Base-by-base conservation (phyloP, 1,140 invertebrate species). In the Trypoxylus dichotomus region DNA sequence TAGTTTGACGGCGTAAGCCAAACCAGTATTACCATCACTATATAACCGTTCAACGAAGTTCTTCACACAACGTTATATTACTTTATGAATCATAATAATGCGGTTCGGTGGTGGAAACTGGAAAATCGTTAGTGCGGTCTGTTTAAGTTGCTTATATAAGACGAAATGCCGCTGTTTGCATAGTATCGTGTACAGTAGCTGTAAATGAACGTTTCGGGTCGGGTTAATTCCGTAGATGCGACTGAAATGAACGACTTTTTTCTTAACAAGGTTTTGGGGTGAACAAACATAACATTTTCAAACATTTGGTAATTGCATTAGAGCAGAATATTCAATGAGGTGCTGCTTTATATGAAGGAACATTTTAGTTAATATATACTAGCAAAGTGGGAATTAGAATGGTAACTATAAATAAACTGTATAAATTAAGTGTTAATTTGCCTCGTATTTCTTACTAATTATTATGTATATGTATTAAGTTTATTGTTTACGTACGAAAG, bases 11-110 rank as follows among this genome's bases (percentile, higher is more conserved):
- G 60, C 21, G 60, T 63, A 63, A 24, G 60, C 60, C 60, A 27
- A 63, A 63, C 21, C 21, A 63, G 60, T n/a, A 63, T 24, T 63
- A 63, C 60, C 60, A 63, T 63, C 60, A 47, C 43, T 63, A 25
- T 25, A 63, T 63, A 63, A 63, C 60, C 25, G 21, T 63, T 63
- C 21, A 19, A 21, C 25, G 21, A 63, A 63, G 60, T 11, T 11
- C 25, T 24, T 63, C 19, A 63, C 10, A 63, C 5, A 19, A 27
- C 21, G 5, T 19, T 63, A 63, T 63, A 25, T 25, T 63, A 63
- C 60, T 21, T 63, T 63, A 24, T 63, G 60, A 63, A 25, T 24
- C 60, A 21, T 63, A 63, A 63, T 63, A 63, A 63, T 19, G n/a
- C 60, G 21, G 21, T 63, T 24, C 60, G 60, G 21, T 13, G 10